A percentile compares a stretch with the other conserved stretches of the same genome.
These are phyloP conservation scores for Dryocosmus kuriphilus DNA, from an alignment of 2,888 invertebrate species.

Conservation along the genomic window DNA sequence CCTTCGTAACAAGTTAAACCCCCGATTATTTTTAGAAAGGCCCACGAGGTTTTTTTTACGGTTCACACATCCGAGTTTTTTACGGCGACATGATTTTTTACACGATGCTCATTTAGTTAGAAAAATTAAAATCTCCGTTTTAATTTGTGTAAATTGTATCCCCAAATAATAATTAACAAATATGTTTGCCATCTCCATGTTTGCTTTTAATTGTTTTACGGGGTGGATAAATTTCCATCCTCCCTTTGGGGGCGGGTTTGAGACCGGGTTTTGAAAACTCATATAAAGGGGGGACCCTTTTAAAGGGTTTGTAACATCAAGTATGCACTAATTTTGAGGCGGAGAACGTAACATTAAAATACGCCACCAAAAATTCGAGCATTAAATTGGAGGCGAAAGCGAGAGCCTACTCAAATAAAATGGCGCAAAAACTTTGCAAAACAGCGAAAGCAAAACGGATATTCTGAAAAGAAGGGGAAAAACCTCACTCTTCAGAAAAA, in stretches of 20 bases:
- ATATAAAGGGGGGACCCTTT: slow-evolving; percentile 91
- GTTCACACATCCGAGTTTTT: slow-evolving; percentile 99
- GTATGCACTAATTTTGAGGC: slow-evolving; percentile 94
- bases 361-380: slow-evolving; percentile 95
- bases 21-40: slow-evolving; percentile 94
- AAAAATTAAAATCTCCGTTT: slow-evolving; percentile 75
- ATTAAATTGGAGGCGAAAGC: slow-evolving; percentile 91
- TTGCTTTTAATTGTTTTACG: slow-evolving; percentile 71
- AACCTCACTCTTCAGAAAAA: slow-evolving; percentile 91
- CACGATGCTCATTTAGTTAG: slow-evolving; percentile 98
- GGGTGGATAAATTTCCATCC: slow-evolving; percentile 96
- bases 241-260: slow-evolving; percentile 91
- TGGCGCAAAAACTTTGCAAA: slow-evolving; percentile 84
- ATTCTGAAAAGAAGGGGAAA: slow-evolving; percentile 86
- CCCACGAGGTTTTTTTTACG: slow-evolving; percentile 96
- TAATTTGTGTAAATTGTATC: no score
- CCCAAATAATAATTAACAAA: slow-evolving; percentile 9
- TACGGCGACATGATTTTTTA: slow-evolving; percentile 98
- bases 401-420: slow-evolving; percentile 85
- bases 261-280: slow-evolving; percentile 91
- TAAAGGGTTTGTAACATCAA: slow-evolving; percentile 91
- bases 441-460: slow-evolving; percentile 85
- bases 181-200: slow-evolving; percentile 3
- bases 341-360: slow-evolving; percentile 92
- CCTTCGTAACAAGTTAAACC: slow-evolving; percentile 93